Evolutionary conservation across 2,113 vertebrate genomes (phyloP), one percentile per base, ranked within the genome.

Genomic region (Corythornis madagascariensis): DNA sequence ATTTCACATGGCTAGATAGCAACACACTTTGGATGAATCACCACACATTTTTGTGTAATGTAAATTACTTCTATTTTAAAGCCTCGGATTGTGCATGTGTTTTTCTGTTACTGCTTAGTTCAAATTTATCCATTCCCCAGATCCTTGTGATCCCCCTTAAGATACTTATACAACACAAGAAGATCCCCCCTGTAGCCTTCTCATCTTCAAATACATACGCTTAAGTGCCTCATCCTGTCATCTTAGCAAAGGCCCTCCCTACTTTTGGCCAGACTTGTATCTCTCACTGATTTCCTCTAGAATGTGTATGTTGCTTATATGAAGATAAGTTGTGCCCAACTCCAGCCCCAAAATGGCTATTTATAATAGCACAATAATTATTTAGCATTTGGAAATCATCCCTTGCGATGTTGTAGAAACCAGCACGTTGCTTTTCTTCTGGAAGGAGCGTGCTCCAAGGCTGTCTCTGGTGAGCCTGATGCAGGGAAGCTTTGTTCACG

Each of bases 111-210:
- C 89, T 83, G 38, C 87, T 94, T 96, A 94, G 55, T 88, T 94
- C 89, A 76, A 78, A 86, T 95, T 96, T 89, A 97, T 97, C 93
- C 64, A 0, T 84, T 83, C 63, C 45, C 48, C 86, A 95, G 89
- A 96, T 95, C 96, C 93, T 69, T 92, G 94, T 95, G 94, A 97
- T 97, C 94, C 86, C 91, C 74, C 80, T 91, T 96, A 97, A 97
- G 96, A 74, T 96, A 70, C 95, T 97, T 97, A 97, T 0, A 38
- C 56, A 83, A 75, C 11, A 11, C 88, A 96, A 96, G 95, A 90
- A 90, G 95, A 96, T 97, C 78, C 93, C 96, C 89, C 94, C 95
- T 81, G 89, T 59, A 95, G 95, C 74, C 86, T 95, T 94, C 94
- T 96, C 89, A 94, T 97, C 94, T 96, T 92, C 94, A 81, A 79